Evolutionary conservation across 2,888 invertebrate genomes (phyloP), one percentile per base, ranked within the genome.

Genomic region (Chouioia cunea): DNA sequence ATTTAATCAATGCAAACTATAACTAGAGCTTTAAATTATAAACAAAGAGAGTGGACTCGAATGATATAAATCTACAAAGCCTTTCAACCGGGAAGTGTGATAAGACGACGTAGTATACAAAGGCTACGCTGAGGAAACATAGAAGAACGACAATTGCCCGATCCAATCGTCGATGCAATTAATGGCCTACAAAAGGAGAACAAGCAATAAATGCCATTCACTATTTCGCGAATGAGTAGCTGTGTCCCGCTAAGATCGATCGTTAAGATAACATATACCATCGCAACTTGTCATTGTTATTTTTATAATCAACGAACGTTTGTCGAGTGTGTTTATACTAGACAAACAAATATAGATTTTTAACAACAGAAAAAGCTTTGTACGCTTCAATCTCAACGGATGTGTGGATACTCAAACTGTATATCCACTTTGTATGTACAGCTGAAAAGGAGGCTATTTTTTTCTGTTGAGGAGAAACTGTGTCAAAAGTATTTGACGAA

Each of bases 401-500:
- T 70, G 12, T 8, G 56, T 65, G 53, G 65, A 56, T 65, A 60
- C 47, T 65, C 27, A 1, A 36, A 12, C 54, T 3, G 6, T 65
- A 59, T 59, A 58, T 65, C 54, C 54, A 56, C 48, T 50, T 54
- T 54, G 18, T 18, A 16, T 18, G 27, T n/a, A n/a, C n/a, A n/a
- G 36, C 6, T 36, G 36, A 36, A 36, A 10, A 3, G 6, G 36
- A 36, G 10, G 10, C 12, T 36, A 10, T 36, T 36, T 36, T 36
- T 4, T 36, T 27, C 4, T 52, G 15, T 18, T 2, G 44, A 6
- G 20, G 27, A 54, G 56, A 15, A 72, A 72, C 68, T 65, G 57
- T 72, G 64, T 72, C 68, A 65, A 62, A 69, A 65, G 57, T 68
- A 58, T 68, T 68, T 72, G 65, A 69, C 60, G 59, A 69, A 72